phyloP scores from a whole-genome alignment of 1,140 invertebrate genomes.

The Drosophila biarmipes region DNA sequence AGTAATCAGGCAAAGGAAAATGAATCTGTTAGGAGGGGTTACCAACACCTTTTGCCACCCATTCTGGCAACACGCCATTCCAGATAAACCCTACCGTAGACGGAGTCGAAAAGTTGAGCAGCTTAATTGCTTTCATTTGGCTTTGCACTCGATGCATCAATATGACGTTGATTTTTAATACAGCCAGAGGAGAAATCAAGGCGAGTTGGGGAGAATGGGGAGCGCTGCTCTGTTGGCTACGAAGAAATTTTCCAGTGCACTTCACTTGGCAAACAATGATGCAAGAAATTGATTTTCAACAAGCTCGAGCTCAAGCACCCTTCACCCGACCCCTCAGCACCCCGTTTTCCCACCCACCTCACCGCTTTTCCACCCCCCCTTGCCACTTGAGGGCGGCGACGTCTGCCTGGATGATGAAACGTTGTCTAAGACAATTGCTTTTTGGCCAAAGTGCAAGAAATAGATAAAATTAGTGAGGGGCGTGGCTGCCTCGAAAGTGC shows the following conservation, averaged over 20 bases:
- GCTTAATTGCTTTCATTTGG: conserved; percentile 82
- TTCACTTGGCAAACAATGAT: conserved; percentile 84
- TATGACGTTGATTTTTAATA: conserved; percentile 81
- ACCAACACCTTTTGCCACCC: not conserved
- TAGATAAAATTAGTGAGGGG: conserved; percentile 80
- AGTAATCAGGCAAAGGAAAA: conserved; percentile 67
- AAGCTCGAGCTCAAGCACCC: conserved; percentile 66
- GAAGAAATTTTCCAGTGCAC: conserved; percentile 82
- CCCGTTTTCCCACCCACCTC: not conserved
- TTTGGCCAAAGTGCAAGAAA: conserved; percentile 80
- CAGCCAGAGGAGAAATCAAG: conserved; percentile 2
- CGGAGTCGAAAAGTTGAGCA: conserved; percentile 51
- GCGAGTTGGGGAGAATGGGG: not conserved
- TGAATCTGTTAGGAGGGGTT: conserved; percentile 18
- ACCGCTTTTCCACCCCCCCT: not conserved
- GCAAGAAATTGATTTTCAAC: conserved; percentile 84
- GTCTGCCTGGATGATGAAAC: conserved; percentile 72
- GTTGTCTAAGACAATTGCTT: conserved; percentile 81
- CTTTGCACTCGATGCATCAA: conserved; percentile 59
- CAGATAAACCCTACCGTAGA: conserved; percentile 2
- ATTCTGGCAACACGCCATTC: too few species aligned
- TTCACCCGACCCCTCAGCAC: conserved; percentile 17
- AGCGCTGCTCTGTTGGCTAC: conserved; percentile 58
- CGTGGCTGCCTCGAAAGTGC: conserved; percentile 43
- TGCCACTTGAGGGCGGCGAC: conserved; percentile 48